Evolutionary conservation across 2,113 vertebrate species (phyloP).

Genomic region (Camelus dromedarius): DNA sequence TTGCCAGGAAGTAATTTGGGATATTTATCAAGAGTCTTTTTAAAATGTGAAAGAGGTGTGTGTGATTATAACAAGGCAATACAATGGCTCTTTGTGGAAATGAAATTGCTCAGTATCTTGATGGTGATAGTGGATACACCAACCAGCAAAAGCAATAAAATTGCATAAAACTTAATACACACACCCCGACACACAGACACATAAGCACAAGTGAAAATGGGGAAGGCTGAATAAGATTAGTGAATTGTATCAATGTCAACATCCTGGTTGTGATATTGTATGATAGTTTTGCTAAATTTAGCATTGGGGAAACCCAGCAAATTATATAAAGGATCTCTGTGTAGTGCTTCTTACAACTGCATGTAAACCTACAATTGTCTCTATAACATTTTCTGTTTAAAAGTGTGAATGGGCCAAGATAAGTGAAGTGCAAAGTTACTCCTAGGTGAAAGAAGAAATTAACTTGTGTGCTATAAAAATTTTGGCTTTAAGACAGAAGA

Average conservation of each 20-base stretch:
- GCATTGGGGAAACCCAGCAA: neutral
- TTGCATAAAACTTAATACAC: neutral
- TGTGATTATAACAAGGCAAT: neutral
- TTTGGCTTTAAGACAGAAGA: neutral
- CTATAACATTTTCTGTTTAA: neutral
- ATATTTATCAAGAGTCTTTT: neutral
- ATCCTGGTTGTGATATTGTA: neutral
- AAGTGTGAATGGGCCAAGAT: neutral
- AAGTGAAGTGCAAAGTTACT: neutral
- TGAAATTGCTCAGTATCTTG: neutral
- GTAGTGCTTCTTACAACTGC: neutral
- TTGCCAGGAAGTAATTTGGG: slow-evolving; percentile 5
- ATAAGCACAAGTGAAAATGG: neutral
- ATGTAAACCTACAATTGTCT: neutral
- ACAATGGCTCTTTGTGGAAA: fast-evolving
- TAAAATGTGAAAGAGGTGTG: neutral
- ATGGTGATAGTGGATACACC: neutral
- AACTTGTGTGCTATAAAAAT: neutral
- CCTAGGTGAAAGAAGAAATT: neutral
- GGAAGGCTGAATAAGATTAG: neutral
- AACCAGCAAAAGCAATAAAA: neutral
- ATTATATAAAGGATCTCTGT: neutral
- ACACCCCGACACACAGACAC: neutral
- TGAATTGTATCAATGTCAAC: neutral
- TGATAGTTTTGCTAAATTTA: neutral